phyloP scores from a whole-genome alignment of 2,797 vertebrate genomes.

The Falco naumanni region DNA sequence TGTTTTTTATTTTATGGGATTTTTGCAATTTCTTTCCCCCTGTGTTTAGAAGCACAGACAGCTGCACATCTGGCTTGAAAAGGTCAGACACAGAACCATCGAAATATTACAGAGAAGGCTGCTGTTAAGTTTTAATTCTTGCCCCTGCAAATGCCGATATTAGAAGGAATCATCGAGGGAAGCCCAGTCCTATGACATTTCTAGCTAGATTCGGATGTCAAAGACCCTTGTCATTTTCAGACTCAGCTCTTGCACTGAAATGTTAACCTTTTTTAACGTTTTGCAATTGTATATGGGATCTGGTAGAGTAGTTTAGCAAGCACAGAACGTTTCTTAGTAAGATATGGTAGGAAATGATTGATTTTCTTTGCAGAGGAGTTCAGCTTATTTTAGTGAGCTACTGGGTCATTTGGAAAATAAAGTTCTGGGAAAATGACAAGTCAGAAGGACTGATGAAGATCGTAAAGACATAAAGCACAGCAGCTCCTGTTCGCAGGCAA shows the following conservation, averaged over 20 bases:
- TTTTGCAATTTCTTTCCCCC: not conserved
- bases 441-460: conserved; percentile 33
- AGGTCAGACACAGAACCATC: not conserved
- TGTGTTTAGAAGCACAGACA: not conserved
- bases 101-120: not conserved
- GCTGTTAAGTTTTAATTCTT: not conserved
- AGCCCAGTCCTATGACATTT: not conserved
- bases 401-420: conserved; percentile 34
- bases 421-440: conserved; percentile 33
- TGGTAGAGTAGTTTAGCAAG: not conserved
- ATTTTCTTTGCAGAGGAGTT: conserved; percentile 3
- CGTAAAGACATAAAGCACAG: not conserved
- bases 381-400: not conserved
- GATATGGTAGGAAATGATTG: not conserved
- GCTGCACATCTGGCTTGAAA: not conserved
- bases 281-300: not conserved
- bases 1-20: not conserved
- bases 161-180: not conserved
- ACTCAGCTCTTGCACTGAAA: not conserved
- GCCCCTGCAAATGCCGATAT: not conserved
- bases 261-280: not conserved
- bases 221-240: not conserved
- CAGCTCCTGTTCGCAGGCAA: conserved; percentile 15
- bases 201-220: not conserved
- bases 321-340: not conserved